Base-by-base conservation (phyloP, 2,797 vertebrate genomes). In the Cyprinella venusta region DNA sequence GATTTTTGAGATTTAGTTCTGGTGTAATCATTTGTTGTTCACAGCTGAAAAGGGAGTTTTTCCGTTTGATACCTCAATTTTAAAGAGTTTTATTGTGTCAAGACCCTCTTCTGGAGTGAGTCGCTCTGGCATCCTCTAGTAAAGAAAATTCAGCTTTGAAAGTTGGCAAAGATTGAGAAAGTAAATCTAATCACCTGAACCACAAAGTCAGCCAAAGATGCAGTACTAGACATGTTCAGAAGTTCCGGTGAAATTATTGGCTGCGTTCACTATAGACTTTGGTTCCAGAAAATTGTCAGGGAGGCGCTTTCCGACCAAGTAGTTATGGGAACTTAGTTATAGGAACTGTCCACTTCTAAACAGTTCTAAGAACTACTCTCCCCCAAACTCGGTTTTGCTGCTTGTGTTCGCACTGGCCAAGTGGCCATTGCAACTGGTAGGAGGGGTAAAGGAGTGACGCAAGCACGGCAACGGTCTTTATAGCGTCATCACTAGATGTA, bases 111-210 rank as follows among this genome's bases (percentile, higher is more conserved):
- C 21, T 10, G 54, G 21, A 56, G 21, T 56, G 8, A n/a, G 8
- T 56, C 0, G 8, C 54, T 56, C 8, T n/a, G n/a, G 21, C 8
- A 56, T 56, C 54, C 52, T 56, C 19, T 56, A n/a, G 21, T n/a
- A n/a, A 21, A n/a, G n/a, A 1, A 56, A n/a, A 56, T 2, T n/a
- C 21, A 56, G 10, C 54, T n/a, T 56, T 63, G 12, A 3, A 30
- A 30, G 6, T 16, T 6, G 7, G 6, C 6, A 16, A 63, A 63
- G 84, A 42, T 92, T 94, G 13, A 94, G 94, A 65, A 96, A 91
- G 52, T 18, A 52, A 95, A 83, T 71, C 92, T 92, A 0, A 94
- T 90, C 45, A 95, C 94, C 1, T 92, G 94, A 0, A 92, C 85
- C 78, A 84, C 87, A 81, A 86, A 76, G 5, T 95, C 86, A 38